Evolutionary conservation across 1,140 invertebrate genomes (phyloP), one percentile per base, ranked within the genome.

Genomic region (Bombus sylvicola): DNA sequence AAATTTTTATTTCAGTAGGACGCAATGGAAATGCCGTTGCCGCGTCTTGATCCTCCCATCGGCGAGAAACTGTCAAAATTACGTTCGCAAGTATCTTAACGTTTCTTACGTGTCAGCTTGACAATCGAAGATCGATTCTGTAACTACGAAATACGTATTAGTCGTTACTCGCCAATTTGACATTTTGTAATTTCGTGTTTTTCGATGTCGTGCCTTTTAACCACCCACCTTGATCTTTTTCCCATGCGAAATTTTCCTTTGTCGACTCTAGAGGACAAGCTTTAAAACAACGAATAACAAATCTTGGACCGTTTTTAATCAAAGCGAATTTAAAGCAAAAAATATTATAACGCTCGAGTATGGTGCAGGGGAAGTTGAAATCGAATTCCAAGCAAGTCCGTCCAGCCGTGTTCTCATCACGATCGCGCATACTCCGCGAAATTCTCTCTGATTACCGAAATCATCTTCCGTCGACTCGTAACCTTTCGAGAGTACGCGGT

Each of bases 371-470:
- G 8, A 37, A 18, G 5, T 64, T 25, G 22, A 41, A 28, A 79
- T 66, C n/a, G 31, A 28, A 22, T 68, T 37, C 8, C 25, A 79
- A 69, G 41, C 12, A 31, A 47, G 41, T 47, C 10, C 39, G 1
- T 41, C 10, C 39, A 41, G 39, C 39, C 39, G 28, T 37, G 41
- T 41, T n/a, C 37, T 34, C 4, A 28, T 37, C 62, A 31, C n/a
- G 18, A n/a, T 34, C 41, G 72, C n/a, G 47, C 74, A 72, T 81
- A 57, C 34, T 69, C 34, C 47, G 78, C 28, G 28, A 71, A 69
- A 71, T 71, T 81, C 66, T 28, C 41, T 4, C 25, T 59, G 47
- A 81, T 81, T 81, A 81, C 28, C 68, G 41, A 68, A 43, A 68
- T 68, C 41, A 41, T 41, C 41, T 41, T 72, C 31, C 39, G 39